A percentile compares a stretch with the other conserved stretches of the same genome.
Conservation (phyloP, 1,140 invertebrate genomes). For the Sitophilus oryzae region DNA sequence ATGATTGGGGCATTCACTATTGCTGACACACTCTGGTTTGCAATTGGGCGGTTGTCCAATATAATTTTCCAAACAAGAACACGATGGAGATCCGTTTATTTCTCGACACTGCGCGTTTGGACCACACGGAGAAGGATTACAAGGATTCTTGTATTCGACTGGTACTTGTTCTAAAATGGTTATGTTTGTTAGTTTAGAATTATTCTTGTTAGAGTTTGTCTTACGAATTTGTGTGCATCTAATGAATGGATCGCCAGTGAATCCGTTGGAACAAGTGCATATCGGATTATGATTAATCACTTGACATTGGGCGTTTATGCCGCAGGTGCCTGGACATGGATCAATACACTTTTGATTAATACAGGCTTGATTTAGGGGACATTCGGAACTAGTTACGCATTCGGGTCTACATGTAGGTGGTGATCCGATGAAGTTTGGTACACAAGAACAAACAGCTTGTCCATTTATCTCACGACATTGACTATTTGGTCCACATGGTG, state of each 20-base stretch:
- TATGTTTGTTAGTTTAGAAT: too few species aligned
- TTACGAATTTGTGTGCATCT: slow-evolving; percentile 53
- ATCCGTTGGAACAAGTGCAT: slow-evolving; percentile 56
- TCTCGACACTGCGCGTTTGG: slow-evolving; percentile 61
- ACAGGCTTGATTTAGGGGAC: slow-evolving; percentile 51
- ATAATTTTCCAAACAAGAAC: slow-evolving; percentile 53
- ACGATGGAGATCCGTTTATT: slow-evolving; percentile 55
- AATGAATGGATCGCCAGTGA: slow-evolving; percentile 60
- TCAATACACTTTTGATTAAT: slow-evolving; percentile 58
- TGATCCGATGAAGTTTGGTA: slow-evolving; percentile 48
- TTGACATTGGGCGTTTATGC: slow-evolving; percentile 53
- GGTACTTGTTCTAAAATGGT: slow-evolving; percentile 16
- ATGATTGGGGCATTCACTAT: slow-evolving; percentile 63
- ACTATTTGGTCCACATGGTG: slow-evolving; percentile 54
- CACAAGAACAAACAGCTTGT: too few species aligned
- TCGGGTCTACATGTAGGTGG: slow-evolving; percentile 52
- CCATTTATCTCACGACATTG: too few species aligned
- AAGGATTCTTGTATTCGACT: slow-evolving; percentile 53
- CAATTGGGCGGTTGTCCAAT: slow-evolving; percentile 51
- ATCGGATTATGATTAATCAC: slow-evolving; percentile 58
- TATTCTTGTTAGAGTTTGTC: too few species aligned
- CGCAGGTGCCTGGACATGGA: slow-evolving; percentile 67
- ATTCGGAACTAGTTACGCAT: slow-evolving; percentile 52
- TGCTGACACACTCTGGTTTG: slow-evolving; percentile 65
- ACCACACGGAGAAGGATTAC: slow-evolving; percentile 69